phyloP scores from a whole-genome alignment of 1,140 invertebrate species.

The Heliconius nattereri region DNA sequence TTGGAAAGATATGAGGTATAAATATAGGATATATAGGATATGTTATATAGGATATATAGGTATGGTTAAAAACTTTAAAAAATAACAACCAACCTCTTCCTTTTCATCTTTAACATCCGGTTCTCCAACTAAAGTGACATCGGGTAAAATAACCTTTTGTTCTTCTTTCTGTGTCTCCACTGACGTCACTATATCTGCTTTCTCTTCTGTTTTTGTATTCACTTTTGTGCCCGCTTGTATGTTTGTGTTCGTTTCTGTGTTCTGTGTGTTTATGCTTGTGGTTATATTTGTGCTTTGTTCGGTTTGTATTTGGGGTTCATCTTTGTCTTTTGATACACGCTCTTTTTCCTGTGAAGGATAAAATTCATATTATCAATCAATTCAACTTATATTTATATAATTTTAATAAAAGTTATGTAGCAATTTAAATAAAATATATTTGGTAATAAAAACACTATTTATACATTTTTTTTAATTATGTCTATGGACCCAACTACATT shows the following conservation, averaged over 20 bases:
- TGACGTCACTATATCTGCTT: conserved; percentile 35
- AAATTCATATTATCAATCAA: too few species aligned
- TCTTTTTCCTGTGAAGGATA: conserved; percentile 58
- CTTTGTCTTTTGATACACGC: conserved; percentile 53
- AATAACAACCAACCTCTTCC: conserved; percentile 57
- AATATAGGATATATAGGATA: too few species aligned
- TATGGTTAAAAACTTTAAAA: too few species aligned
- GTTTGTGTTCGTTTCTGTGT: conserved; percentile 18
- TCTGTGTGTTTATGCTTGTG: background rate
- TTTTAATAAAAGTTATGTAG: background rate
- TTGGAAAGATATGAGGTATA: too few species aligned
- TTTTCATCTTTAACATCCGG: conserved; percentile 51
- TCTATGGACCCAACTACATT: background rate
- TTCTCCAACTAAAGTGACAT: conserved; percentile 66
- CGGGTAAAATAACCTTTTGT: conserved; percentile 57
- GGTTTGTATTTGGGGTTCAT: conserved; percentile 31
- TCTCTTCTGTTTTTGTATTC: conserved; percentile 40
- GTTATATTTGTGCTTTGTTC: conserved; percentile 42
- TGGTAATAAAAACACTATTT: too few species aligned
- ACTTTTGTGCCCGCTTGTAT: conserved; percentile 7
- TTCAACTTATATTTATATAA: background rate
- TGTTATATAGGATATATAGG: too few species aligned
- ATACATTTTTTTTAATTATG: too few species aligned
- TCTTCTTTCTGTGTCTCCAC: conserved; percentile 33
- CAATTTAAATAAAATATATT: too few species aligned